These are phyloP conservation scores for Aradophagus sp. DNA, from an alignment of 1,140 invertebrate species.

Conservation along the genomic window DNA sequence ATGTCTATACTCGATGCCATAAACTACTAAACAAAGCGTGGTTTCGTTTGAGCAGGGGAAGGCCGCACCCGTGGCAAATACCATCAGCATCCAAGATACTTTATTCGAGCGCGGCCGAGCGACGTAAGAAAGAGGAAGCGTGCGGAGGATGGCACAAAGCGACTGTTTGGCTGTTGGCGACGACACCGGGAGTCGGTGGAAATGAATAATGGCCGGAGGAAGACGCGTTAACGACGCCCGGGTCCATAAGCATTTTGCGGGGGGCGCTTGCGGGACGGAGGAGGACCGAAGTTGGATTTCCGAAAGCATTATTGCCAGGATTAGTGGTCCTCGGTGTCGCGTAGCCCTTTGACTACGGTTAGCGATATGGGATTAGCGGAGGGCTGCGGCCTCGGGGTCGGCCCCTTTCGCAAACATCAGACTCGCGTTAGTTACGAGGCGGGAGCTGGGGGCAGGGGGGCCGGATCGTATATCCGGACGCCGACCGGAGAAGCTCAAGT, in stretches of 20 bases:
- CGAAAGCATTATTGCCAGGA: conserved; percentile 67
- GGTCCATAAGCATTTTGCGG: conserved; percentile 54
- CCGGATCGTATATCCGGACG: conserved; percentile 63
- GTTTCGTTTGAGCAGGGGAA: no score
- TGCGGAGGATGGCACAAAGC: no score
- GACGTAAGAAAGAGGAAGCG: no score
- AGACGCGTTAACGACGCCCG: conserved; percentile 41
- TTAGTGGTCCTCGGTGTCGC: conserved; percentile 58
- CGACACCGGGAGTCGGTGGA: conserved; percentile 33
- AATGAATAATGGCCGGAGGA: conserved; percentile 45
- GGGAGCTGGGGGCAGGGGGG: conserved; percentile 58
- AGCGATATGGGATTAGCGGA: conserved; percentile 61
- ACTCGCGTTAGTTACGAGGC: conserved; percentile 63
- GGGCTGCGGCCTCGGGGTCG: conserved; percentile 43
- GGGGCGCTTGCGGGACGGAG: no score
- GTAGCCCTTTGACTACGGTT: conserved; percentile 66
- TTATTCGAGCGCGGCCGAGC: no score
- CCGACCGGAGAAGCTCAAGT: conserved; percentile 62
- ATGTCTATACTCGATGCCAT: no score
- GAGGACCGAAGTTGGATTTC: conserved; percentile 43
- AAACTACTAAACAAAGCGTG: no score
- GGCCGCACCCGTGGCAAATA: no score
- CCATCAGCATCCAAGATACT: no score
- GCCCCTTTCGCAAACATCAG: conserved; percentile 64
- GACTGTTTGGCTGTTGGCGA: conserved; percentile 32